Conservation (phyloP, 2,888 invertebrate species). For the Eupsilia transversa region DNA sequence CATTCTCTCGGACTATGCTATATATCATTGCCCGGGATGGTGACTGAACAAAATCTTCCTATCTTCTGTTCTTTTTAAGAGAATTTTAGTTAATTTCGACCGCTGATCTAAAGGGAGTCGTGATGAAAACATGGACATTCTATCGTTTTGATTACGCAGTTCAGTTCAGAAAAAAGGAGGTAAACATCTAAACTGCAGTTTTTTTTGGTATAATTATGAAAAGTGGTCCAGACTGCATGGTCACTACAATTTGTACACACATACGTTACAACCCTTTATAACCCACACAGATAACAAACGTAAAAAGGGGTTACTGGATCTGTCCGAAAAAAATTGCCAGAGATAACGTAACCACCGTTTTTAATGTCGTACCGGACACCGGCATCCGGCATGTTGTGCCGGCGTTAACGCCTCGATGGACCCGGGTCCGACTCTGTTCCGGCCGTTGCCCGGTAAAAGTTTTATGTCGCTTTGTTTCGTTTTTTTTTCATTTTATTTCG, state of each 20-base stretch:
- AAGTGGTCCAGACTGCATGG: not conserved
- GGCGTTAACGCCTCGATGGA: slow-evolving; percentile 68
- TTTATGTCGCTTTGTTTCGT: slow-evolving; percentile 61
- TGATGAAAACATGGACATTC: not conserved
- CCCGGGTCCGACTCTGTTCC: slow-evolving; percentile 61
- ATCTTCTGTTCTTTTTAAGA: not conserved
- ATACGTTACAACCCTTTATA: slow-evolving; percentile 15
- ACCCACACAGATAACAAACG: slow-evolving; percentile 32
- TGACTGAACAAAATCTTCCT: not conserved
- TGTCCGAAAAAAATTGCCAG: slow-evolving; percentile 61
- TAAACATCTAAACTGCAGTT: not conserved
- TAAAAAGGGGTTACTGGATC: slow-evolving; percentile 61
- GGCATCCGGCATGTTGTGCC: slow-evolving; percentile 66
- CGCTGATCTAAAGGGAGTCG: not conserved
- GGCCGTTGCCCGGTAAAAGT: slow-evolving; percentile 63
- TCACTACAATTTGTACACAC: not conserved
- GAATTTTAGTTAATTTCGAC: not conserved
- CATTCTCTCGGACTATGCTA: not conserved
- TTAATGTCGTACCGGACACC: slow-evolving; percentile 69
- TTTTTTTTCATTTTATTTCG: slow-evolving; percentile 62
- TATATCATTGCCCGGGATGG: not conserved
- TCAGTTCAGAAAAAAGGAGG: not conserved
- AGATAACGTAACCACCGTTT: slow-evolving; percentile 68
- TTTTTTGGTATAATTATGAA: not conserved
- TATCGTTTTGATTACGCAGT: not conserved